Evolutionary conservation across 2,888 invertebrate genomes (phyloP).

Genomic region (Cerastoderma edule): DNA sequence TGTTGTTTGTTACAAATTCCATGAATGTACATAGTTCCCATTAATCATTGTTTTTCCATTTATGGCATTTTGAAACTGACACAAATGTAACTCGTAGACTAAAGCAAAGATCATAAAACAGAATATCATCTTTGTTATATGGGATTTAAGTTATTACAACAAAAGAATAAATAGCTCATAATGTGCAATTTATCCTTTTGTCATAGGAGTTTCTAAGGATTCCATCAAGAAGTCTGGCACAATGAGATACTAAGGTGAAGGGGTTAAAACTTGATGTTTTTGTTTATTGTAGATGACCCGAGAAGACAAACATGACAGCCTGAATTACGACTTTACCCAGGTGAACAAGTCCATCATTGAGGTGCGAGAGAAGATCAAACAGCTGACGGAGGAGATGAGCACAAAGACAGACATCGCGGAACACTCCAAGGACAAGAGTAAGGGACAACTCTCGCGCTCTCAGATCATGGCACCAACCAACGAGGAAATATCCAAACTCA

Average conservation of each 20-base stretch:
- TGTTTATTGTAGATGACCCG: conserved; percentile 48
- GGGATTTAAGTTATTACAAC: no score
- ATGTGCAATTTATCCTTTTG: no score
- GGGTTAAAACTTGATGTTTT: background rate
- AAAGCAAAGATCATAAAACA: no score
- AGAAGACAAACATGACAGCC: conserved; percentile 74
- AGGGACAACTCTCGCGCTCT: conserved; percentile 40
- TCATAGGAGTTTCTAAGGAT: no score
- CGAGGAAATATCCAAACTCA: conserved; percentile 58
- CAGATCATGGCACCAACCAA: conserved; percentile 51
- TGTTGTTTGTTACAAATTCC: no score
- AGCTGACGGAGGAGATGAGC: conserved; percentile 67
- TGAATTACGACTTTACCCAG: conserved; percentile 75
- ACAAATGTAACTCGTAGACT: no score
- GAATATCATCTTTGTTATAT: no score
- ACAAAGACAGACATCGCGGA: conserved; percentile 64
- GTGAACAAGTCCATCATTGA: conserved; percentile 69
- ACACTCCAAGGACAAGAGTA: conserved; percentile 19
- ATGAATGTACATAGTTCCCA: no score
- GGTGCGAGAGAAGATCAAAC: conserved; percentile 63
- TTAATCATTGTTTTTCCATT: no score
- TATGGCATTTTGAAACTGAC: no score
- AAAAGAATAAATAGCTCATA: no score
- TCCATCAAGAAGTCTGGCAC: background rate
- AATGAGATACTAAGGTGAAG: background rate